Conservation (phyloP, 2,113 vertebrate species). For the Leptodactylus fuscus region DNA sequence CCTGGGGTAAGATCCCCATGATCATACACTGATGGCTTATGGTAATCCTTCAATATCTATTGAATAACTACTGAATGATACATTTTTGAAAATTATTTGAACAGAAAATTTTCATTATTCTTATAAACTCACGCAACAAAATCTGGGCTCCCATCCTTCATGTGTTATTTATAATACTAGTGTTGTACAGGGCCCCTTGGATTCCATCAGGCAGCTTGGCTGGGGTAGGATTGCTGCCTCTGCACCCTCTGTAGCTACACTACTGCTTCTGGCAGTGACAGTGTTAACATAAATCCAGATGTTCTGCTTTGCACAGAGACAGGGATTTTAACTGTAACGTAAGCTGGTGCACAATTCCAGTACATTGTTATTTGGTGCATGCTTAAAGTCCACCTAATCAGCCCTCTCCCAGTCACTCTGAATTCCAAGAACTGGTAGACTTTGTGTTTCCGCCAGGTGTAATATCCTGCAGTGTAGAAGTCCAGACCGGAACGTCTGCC, state of each 20-base stretch:
- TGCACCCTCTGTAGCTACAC: not conserved
- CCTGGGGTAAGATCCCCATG: too few species aligned
- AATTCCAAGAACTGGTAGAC: constrained; percentile 73
- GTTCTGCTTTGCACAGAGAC: not conserved
- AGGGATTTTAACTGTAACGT: constrained; percentile 22
- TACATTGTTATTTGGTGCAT: constrained; percentile 65
- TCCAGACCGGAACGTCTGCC: constrained; percentile 74
- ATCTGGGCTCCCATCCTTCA: not conserved
- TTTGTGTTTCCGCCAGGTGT: constrained; percentile 69
- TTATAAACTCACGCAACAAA: too few species aligned
- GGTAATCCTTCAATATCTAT: too few species aligned
- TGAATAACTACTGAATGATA: too few species aligned
- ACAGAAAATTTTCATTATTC: too few species aligned
- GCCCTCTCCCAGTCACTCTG: constrained; percentile 68
- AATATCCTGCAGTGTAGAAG: constrained; percentile 71
- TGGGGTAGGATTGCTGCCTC: not conserved
- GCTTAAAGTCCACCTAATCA: constrained; percentile 69
- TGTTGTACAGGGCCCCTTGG: too few species aligned
- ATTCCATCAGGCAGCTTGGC: not conserved
- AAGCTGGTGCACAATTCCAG: constrained; percentile 39
- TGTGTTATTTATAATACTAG: not conserved
- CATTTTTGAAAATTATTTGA: too few species aligned
- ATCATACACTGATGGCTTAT: too few species aligned
- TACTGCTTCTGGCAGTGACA: not conserved
- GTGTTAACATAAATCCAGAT: constrained; percentile 6